Conservation (phyloP, 2,797 vertebrate species). For the Sciurus carolinensis region DNA sequence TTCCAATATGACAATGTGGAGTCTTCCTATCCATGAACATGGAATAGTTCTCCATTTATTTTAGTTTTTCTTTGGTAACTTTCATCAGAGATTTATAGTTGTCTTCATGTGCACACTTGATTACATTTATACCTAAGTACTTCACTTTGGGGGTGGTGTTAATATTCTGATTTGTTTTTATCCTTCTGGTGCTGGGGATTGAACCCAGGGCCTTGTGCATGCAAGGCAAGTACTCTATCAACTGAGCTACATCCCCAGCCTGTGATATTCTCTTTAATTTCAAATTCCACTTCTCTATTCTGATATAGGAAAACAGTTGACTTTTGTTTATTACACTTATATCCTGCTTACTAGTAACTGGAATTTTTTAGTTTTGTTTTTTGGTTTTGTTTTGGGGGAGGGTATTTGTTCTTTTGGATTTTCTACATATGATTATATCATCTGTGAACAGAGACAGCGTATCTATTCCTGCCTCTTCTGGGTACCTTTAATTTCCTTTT, state of each 20-base stretch:
- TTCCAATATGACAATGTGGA: background rate
- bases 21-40: background rate
- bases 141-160: background rate
- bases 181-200: too few species aligned
- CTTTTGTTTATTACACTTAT: background rate
- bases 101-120: background rate
- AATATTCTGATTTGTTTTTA: too few species aligned
- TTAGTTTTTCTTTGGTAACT: background rate
- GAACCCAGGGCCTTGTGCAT: too few species aligned
- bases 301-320: background rate
- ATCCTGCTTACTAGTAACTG: background rate
- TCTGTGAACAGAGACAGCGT: background rate
- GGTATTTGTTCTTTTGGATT: background rate
- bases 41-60: background rate
- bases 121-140: background rate
- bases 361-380: background rate
- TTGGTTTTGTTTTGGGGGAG: background rate
- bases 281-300: background rate
- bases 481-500: background rate
- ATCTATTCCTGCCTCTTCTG: background rate
- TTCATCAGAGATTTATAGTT: background rate
- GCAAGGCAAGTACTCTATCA: too few species aligned
- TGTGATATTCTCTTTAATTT: background rate
- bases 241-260: too few species aligned
- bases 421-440: background rate